Base-by-base conservation (phyloP, 1,140 invertebrate species). In the Drosophila arawakana region DNA sequence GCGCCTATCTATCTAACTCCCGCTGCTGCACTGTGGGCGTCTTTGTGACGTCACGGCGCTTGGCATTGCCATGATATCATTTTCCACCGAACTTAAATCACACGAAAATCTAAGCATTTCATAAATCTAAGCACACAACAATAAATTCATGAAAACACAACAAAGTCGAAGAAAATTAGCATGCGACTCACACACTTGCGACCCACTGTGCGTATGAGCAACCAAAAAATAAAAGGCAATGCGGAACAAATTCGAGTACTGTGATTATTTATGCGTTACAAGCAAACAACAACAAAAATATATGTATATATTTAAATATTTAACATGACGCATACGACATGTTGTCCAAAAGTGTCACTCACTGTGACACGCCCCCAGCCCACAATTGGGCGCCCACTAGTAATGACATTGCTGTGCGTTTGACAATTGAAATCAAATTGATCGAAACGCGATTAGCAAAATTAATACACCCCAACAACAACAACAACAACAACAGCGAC, bases 241-340 rank as follows among this genome's bases (percentile, higher is more conserved):
- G 73, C 83, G 83, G 83, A 88, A 88, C 84, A 84, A 81, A 74
- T 75, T 30, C 58, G 61, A 57, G 52, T 74, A 57, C 39, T 69
- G 50, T 58, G 73, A 80, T 84, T 86, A 84, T 89, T 88, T 88
- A 84, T 88, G 84, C 84, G 84, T 89, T 88, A 84, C 84, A 89
- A 75, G 70, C 71, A 71, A 84, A 72, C 76, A 79, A 49, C 74
- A 52, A 15, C 15, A 73, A 68, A 80, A 76, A 73, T 75, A 50
- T 30, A 3, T 30, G 3, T 30, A 30, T 30, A 30, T 6, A 52
- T 67, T 52, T 60, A 55, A 68, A 72, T 60, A 80, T 78, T 68
- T 73, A 85, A 85, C 80, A 88, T 89, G 84, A 89, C 84, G 80
- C 84, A 88, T 84, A 15, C 81, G 73, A 83, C 84, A 80, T 70